Base-by-base conservation (phyloP, 2,888 invertebrate species). In the Rhaphigaster nebulosa region DNA sequence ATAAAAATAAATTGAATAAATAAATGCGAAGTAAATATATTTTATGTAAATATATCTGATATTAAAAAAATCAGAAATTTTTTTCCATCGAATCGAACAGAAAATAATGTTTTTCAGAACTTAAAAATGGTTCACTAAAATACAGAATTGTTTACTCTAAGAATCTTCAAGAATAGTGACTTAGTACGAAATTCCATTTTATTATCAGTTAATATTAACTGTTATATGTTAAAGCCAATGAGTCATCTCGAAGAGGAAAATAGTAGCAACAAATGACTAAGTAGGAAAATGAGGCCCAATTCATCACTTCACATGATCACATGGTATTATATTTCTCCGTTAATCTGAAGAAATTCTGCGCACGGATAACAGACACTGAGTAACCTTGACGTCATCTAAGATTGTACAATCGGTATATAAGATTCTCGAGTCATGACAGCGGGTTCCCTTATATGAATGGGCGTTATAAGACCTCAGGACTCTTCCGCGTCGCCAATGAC, bases 381-480 rank as follows among this genome's bases (percentile, higher is more conserved):
- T 76, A 76, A 38, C 70, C 70, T 76, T 76, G 70, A 76, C 20
- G 70, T 76, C 70, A 76, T 76, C 34, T 18, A 76, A 76, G 34
- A 76, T 76, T 76, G 70, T 76, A 38, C 70, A 34, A 38, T 76
- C 70, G 23, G 4, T 38, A 38, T 76, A 29, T 65, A 34, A 65
- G 70, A 76, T 76, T 76, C 70, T 38, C 70, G 26, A 76, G 70
- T 38, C 70, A 76, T 76, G 20, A 76, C 34, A 38, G 70, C 34
- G 38, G 10, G 34, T 34, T 38, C 70, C 70, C 70, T 76, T 76
- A 38, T 76, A 76, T 38, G 70, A 76, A 76, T 38, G 18, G 4
- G 34, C 8, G 38, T 76, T 38, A 6, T 76, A 38, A 20, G 70
- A n/a, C 70, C 2, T 20, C 13, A 70, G 15, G 38, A 23, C 0